Evolutionary conservation across 2,797 vertebrate species (phyloP).

Genomic region (Parauchenoglanis ngamensis): DNA sequence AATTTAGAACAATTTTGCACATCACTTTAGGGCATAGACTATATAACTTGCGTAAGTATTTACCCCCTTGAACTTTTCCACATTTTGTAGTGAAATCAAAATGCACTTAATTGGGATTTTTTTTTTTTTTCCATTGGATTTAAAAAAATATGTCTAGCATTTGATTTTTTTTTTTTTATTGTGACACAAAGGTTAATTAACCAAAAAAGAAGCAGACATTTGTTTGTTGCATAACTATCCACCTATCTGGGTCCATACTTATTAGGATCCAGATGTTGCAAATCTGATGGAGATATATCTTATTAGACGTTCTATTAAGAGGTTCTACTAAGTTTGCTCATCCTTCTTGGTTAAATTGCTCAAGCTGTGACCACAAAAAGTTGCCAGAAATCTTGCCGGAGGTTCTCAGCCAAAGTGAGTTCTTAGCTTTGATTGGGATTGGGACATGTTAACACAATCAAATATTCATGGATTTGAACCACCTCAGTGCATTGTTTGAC

Average conservation of each 20-base stretch:
- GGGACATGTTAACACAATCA: not conserved
- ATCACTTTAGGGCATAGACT: not conserved
- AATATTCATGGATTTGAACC: not conserved
- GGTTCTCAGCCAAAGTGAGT: not conserved
- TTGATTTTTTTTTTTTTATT: not conserved
- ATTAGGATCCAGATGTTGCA: too few species aligned
- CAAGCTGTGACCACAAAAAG: not conserved
- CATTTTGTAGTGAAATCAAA: not conserved
- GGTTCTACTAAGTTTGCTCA: not conserved
- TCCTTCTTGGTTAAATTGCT: not conserved
- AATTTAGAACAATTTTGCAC: slow-evolving; percentile 21
- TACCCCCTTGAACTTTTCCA: not conserved
- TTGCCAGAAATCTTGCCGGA: not conserved
- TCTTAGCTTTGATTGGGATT: not conserved
- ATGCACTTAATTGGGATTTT: not conserved
- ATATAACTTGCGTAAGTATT: not conserved
- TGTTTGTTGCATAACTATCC: not conserved
- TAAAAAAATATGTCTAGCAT: not conserved
- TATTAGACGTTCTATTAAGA: too few species aligned
- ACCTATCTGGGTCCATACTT: not conserved
- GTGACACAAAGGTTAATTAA: not conserved
- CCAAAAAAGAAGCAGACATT: not conserved
- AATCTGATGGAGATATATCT: too few species aligned
- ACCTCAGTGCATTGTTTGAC: not conserved
- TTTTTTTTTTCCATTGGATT: not conserved